Conservation (phyloP, 2,797 vertebrate genomes). For the Spheniscus humboldti region DNA sequence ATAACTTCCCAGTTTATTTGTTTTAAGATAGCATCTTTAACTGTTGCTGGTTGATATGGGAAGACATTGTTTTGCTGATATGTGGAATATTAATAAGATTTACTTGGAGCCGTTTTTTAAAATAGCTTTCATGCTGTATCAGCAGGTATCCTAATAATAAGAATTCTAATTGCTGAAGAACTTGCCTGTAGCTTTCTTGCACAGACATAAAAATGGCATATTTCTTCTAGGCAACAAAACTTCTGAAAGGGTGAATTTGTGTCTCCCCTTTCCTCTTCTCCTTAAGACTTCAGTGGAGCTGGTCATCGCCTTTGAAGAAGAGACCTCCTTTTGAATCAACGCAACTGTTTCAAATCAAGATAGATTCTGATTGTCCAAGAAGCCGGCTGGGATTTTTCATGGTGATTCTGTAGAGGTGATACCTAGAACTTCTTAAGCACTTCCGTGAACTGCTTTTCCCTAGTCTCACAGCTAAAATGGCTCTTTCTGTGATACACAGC, state of each 20-base stretch:
- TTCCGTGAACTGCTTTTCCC: neutral
- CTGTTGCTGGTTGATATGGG: neutral
- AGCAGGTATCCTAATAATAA: neutral
- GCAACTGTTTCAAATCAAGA: neutral
- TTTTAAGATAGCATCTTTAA: neutral
- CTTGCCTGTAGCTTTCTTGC: neutral
- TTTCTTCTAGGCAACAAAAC: neutral
- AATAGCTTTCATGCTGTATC: neutral
- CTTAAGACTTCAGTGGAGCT: neutral
- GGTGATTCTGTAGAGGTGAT: neutral
- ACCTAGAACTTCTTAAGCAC: neutral
- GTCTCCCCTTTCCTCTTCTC: neutral
- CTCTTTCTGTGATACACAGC: neutral
- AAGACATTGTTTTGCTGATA: neutral
- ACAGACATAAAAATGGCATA: neutral
- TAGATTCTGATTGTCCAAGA: neutral
- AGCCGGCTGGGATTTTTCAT: neutral
- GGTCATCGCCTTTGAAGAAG: neutral
- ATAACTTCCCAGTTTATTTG: neutral
- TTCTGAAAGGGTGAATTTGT: neutral
- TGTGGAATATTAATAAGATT: neutral
- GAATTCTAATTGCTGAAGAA: neutral
- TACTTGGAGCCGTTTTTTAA: neutral
- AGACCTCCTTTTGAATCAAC: neutral
- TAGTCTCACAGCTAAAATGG: neutral